phyloP scores from a whole-genome alignment of 2,797 vertebrate species.

The Geotrypetes seraphini region DNA sequence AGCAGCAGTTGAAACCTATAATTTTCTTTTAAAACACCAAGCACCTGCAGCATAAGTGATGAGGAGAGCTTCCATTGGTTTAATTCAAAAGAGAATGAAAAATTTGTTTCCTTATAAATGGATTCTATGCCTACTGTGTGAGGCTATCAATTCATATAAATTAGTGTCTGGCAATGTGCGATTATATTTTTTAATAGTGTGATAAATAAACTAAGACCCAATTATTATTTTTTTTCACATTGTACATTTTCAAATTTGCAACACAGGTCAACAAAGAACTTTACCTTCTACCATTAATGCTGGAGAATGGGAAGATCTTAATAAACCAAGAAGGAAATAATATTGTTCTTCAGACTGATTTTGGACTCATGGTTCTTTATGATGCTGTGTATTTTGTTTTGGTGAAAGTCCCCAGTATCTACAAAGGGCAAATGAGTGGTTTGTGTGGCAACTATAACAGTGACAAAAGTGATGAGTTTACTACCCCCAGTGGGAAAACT shows the following conservation, averaged over 20 bases:
- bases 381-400: background rate
- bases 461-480: background rate
- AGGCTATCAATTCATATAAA: no score
- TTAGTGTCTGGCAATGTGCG: no score
- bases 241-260: background rate
- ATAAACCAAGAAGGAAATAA: background rate
- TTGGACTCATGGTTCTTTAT: background rate
- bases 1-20: no score
- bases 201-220: no score
- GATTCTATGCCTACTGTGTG: no score
- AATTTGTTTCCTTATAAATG: no score
- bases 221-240: no score
- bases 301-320: background rate
- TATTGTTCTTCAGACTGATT: background rate
- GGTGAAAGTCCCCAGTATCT: background rate
- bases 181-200: no score
- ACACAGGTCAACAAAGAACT: background rate
- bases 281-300: background rate
- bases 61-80: no score
- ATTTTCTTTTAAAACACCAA: no score
- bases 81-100: no score
- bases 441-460: slow-evolving; percentile 5
- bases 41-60: no score
- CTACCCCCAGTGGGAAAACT: background rate
- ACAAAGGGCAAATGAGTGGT: background rate